Conservation (phyloP, 1,140 invertebrate genomes). For the Tribolium castaneum region DNA sequence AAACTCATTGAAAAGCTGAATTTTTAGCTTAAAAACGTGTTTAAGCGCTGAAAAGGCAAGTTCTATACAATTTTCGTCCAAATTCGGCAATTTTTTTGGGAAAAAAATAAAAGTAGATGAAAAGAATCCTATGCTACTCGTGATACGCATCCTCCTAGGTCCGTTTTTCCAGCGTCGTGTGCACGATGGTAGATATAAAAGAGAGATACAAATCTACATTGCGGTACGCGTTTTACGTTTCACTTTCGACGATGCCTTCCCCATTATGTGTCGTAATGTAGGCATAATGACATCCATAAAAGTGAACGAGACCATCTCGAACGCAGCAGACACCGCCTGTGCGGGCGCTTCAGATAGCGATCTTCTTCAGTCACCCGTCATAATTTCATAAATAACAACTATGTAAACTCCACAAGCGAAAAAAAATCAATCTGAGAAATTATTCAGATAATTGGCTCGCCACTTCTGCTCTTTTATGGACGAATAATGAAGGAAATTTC, state of each 20-base stretch:
- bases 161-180: neutral
- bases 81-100: no score
- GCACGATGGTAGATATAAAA: conserved; percentile 20
- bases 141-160: neutral
- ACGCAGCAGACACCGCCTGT: neutral
- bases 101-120: no score
- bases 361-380: conserved; percentile 17
- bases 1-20: no score
- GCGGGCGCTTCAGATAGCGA: conserved; percentile 7
- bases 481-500: neutral
- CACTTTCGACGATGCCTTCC: conserved; percentile 33
- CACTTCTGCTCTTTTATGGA: neutral
- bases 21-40: no score
- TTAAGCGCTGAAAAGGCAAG: no score
- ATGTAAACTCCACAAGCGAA: neutral
- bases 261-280: conserved; percentile 37
- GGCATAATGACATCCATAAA: conserved; percentile 40
- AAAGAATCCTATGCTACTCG: no score
- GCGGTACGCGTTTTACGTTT: conserved; percentile 23
- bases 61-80: no score
- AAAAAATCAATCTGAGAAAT: neutral
- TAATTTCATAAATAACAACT: conserved; percentile 16
- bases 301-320: conserved; percentile 23
- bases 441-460: neutral
- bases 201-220: conserved; percentile 21